Base-by-base conservation (phyloP, 2,113 vertebrate species). In the Sylvilagus bachmani region DNA sequence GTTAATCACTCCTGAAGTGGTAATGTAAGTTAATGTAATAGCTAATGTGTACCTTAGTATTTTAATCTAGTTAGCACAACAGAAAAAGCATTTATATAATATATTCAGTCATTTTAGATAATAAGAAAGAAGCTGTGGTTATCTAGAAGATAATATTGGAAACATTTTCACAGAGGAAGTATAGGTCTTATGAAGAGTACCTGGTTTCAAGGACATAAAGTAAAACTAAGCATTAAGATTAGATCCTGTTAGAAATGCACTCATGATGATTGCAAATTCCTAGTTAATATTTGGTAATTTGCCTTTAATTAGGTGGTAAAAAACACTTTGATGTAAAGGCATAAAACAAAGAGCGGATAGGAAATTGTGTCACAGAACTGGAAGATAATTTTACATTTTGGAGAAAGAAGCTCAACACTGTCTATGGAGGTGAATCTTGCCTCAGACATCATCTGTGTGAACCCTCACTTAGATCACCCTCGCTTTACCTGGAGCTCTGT, bases 281-380 rank as follows among this genome's bases (percentile, higher is more conserved):
- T 81, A 6, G 24, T 86, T 77, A 31, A 36, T 62, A 44, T 78
- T 84, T 88, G 29, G 36, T 85, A 33, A 90, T 86, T 92, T 95
- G 6, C 51, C 51, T 12, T 9, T 74, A 75, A 79, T 78, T 16
- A 92, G 51, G 19, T 2, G 77, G 25, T 61, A 70, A 79, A 85
- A n/a, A 71, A 49, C 66, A 55, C 17, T 51, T 90, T 94, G 77
- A 69, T 70, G 85, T 61, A 27, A 87, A 16, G 86, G 4, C 38
- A 22, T 73, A 58, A 89, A 73, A 67, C 11, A 58, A 71, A 53
- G 2, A 10, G 38, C n/a, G 21, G 19, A 12, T 1, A 82, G 38
- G n/a, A 90, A 67, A 75, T 44, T 33, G 25, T 87, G 53, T 58
- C 36, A 31, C n/a, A 79, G 19, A 93, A 36, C 36, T 70, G 55